Evolutionary conservation across 2,797 vertebrate species (phyloP).

Genomic region (Schizothorax lantsangensis): DNA sequence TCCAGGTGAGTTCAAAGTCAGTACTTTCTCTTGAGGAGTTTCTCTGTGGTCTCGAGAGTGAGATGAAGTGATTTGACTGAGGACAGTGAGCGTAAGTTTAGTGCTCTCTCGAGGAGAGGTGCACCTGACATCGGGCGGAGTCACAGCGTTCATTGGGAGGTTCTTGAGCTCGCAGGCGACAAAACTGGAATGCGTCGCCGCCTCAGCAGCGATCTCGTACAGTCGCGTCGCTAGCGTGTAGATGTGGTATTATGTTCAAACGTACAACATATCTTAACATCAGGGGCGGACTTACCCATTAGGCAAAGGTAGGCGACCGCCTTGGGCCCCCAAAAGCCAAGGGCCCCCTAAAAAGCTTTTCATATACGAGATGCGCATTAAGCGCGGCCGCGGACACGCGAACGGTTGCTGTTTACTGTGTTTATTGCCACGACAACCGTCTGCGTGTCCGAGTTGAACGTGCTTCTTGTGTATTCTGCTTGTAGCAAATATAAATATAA

Average conservation of each 20-base stretch:
- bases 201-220: not conserved
- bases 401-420: too few species aligned
- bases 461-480: too few species aligned
- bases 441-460: too few species aligned
- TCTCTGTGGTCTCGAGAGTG: not conserved
- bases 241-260: not conserved
- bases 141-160: constrained; percentile 2
- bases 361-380: too few species aligned
- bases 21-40: not conserved
- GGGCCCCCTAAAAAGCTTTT: too few species aligned
- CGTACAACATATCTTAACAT: not conserved
- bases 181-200: not conserved
- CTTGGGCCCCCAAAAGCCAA: too few species aligned
- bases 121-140: constrained; percentile 43
- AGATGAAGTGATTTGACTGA: constrained; percentile 33
- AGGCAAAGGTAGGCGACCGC: too few species aligned
- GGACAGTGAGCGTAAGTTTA: not conserved
- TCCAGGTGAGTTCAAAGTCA: not conserved
- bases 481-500: too few species aligned
- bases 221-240: not conserved
- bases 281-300: too few species aligned
- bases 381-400: too few species aligned
- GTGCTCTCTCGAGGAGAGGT: not conserved
- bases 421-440: too few species aligned
- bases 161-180: not conserved